Base-by-base conservation (phyloP, 2,888 invertebrate genomes). In the Myopa testacea region DNA sequence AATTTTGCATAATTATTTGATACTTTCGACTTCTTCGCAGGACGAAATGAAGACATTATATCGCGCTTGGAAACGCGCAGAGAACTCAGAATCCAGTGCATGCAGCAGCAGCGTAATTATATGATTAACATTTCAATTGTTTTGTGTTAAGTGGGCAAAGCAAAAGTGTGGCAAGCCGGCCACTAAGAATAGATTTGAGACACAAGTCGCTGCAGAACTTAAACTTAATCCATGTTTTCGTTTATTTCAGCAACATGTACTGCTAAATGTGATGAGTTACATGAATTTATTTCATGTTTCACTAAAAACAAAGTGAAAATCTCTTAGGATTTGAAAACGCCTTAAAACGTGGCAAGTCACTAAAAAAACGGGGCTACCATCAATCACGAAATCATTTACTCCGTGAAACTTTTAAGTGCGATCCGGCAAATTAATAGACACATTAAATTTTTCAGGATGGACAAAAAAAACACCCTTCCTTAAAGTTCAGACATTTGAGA, bases 1-100 rank as follows among this genome's bases (percentile, higher is more conserved):
- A 67, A 77, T 67, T 77, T 74, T 69, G 73, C 69, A 73, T 86
- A 85, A 85, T 86, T 86, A 85, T 70, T 60, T 38, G n/a, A 37
- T 37, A 19, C 58, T n/a, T 10, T 14, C 58, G n/a, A 34, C n/a
- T 14, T 58, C 58, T n/a, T 58, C 4, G 62, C 62, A 26, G 26
- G 26, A 62, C 34, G 60, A 40, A 71, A 5, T 69, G 19, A 40
- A 67, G 40, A 67, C 6, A 16, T n/a, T 55, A 5, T 55, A 8
- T 55, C 2, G n/a, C 3, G n/a, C 55, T 16, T n/a, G 55, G 55
- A 67, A 14, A 40, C 4, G 37, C 10, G 4, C n/a, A 40, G 4
- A 63, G 26, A 38, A 67, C 26, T 26, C 4, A 63, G 7, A n/a
- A 55, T 26, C 26, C 26, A 26, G 58, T 16, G 58, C 58, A 12